Evolutionary conservation across 2,113 vertebrate genomes (phyloP).

Genomic region (Gallinago media): DNA sequence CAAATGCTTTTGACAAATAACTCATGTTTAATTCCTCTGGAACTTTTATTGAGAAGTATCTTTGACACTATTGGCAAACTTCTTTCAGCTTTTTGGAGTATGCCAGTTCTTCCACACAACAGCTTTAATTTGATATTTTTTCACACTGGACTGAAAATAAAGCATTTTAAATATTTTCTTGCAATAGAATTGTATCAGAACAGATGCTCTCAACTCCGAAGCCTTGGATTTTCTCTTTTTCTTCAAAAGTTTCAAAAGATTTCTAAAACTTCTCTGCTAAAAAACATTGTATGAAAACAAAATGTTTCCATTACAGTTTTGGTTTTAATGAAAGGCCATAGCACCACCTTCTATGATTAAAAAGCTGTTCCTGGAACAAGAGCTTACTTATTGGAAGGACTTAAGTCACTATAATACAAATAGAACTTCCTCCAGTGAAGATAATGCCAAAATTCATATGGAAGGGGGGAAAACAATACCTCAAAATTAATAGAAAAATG

Average conservation of each 20-base stretch:
- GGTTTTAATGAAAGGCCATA: neutral
- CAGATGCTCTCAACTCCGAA: slow-evolving; percentile 1
- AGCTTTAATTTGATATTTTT: neutral
- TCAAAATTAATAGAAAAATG: neutral
- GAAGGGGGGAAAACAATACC: neutral
- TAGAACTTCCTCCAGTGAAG: neutral
- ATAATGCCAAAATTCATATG: neutral
- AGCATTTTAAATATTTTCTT: neutral
- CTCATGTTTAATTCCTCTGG: neutral
- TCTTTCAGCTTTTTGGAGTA: neutral
- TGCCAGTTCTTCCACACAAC: neutral
- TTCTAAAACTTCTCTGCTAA: neutral
- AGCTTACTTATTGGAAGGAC: neutral
- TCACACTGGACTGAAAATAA: slow-evolving; percentile 25
- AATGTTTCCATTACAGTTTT: neutral
- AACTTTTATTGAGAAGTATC: neutral
- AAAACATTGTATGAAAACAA: neutral
- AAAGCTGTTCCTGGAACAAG: neutral
- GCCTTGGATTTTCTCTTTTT: neutral
- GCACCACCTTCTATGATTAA: neutral
- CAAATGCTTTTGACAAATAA: neutral
- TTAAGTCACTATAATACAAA: neutral
- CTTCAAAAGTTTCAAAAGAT: neutral
- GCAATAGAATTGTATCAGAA: neutral
- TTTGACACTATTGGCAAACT: neutral